Percentiles rank a stretch among this genome's conserved stretches.
phyloP scores from a whole-genome alignment of 1,140 invertebrate species.

The Dendroctonus ponderosae region DNA sequence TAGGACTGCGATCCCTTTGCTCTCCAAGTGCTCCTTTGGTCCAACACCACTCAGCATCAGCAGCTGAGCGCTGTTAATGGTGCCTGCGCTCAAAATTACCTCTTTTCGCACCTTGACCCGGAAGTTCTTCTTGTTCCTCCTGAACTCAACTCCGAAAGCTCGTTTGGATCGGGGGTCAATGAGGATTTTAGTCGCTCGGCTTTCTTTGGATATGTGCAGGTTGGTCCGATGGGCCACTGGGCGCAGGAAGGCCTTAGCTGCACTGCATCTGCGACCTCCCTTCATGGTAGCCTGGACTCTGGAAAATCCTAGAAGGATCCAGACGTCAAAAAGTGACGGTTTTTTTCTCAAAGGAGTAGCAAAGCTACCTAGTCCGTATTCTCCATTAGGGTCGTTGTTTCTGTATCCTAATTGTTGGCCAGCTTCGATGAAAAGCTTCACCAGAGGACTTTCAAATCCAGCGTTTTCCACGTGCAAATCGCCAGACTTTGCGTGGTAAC shows the following conservation, averaged over 20 bases:
- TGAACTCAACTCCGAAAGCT: conserved; percentile 69
- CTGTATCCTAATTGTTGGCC: conserved; percentile 70
- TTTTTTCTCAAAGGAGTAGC: not conserved
- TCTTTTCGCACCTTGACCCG: conserved; percentile 77
- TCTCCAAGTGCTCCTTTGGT: conserved; percentile 70
- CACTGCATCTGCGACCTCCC: conserved; percentile 68
- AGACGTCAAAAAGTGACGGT: not conserved
- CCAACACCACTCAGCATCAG: conserved; percentile 91
- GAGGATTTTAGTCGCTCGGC: conserved; percentile 65
- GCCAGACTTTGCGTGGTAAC: conserved; percentile 56
- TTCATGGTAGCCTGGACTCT: conserved; percentile 65
- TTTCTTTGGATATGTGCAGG: conserved; percentile 66
- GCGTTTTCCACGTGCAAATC: conserved; percentile 66
- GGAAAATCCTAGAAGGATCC: conserved; percentile 38
- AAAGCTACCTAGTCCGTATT: conserved; percentile 55
- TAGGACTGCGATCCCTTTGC: conserved; percentile 67
- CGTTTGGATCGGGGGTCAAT: conserved; percentile 61
- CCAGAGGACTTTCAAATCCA: conserved; percentile 61
- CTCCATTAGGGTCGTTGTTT: conserved; percentile 63
- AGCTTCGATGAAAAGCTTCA: conserved; percentile 64
- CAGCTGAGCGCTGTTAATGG: conserved; percentile 87
- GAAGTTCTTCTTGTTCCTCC: conserved; percentile 66
- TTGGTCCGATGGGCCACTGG: conserved; percentile 63
- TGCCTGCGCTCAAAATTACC: conserved; percentile 81
- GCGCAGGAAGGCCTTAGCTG: conserved; percentile 66